Base-by-base conservation (phyloP, 2,797 vertebrate species). In the Tadarida brasiliensis region DNA sequence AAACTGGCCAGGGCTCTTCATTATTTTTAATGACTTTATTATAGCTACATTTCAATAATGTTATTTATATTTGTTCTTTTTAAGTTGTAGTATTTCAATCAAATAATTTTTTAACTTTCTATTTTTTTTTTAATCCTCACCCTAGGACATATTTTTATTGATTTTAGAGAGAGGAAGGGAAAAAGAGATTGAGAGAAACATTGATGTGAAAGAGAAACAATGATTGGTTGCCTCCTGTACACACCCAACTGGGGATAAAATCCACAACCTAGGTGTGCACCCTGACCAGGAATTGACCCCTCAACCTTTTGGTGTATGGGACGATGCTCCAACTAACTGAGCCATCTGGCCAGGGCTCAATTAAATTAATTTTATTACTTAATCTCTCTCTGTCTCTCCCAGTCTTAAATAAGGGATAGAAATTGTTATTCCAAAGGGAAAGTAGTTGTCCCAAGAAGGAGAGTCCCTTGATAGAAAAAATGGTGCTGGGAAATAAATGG, bases 321-420 rank as follows among this genome's bases (percentile, higher is more conserved):
- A 30, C 59, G 28, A 26, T 26, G 11, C 26, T 63, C 59, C 26
- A 63, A 63, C 26, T 26, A 28, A 14, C 59, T 63, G 28, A 63
- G 61, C 28, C 61, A 30, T 28, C 28, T 63, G 28, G 26, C 61
- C 14, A 63, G 28, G 61, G 12, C 14, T 71, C 8, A 39, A 19
- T 56, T 70, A 70, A 47, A 71, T 85, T 74, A 61, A 74, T 51
- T 88, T 57, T 84, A 26, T 95, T 71, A 65, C 8, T 65, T 90
- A 94, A 73, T 83, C 30, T 33, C 22, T 67, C 22, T 82, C 54
- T 80, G 28, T 35, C 24, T 73, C 17, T 83, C 56, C 68, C 57
- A 65, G 57, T 90, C 68, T 92, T 67, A 90, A 49, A 73, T 65
- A 92, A 89, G 20, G n/a, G 12, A 83, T 17, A 83, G 20, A 26